Conservation (phyloP, 1,140 invertebrate genomes). For the Bombus waltoni region DNA sequence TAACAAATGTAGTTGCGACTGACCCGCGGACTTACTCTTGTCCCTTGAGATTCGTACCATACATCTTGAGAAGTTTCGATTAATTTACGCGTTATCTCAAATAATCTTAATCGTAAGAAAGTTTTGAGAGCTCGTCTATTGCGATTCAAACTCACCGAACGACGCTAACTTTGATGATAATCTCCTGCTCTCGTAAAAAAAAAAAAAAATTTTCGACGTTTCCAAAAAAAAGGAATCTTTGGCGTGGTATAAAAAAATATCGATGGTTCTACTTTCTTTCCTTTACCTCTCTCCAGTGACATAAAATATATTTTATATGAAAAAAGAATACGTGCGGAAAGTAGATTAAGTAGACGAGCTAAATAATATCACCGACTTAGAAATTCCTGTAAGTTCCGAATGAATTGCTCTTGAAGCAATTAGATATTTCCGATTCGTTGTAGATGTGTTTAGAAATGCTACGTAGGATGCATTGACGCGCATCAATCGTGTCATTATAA, state of each 20-base stretch:
- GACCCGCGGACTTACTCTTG: neutral
- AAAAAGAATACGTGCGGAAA: neutral
- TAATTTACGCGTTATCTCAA: neutral
- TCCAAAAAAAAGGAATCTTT: neutral
- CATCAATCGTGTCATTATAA: neutral
- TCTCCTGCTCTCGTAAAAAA: no score
- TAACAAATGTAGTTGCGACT: conserved; percentile 10
- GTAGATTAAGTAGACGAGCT: neutral
- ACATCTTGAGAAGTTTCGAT: neutral
- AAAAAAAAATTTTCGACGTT: neutral
- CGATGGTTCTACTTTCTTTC: no score
- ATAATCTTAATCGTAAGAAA: neutral
- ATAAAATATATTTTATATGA: no score
- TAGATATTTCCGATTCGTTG: neutral
- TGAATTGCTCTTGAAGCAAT: neutral
- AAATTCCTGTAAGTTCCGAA: neutral
- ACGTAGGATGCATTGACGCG: neutral
- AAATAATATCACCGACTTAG: neutral
- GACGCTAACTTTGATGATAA: neutral
- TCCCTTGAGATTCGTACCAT: neutral
- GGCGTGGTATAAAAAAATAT: neutral
- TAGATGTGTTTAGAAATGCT: neutral
- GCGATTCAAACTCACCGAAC: neutral
- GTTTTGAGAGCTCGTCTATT: neutral
- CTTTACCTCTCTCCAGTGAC: no score